Evolutionary conservation across 2,888 invertebrate genomes (phyloP).

Genomic region (Gasteruption jaculator): DNA sequence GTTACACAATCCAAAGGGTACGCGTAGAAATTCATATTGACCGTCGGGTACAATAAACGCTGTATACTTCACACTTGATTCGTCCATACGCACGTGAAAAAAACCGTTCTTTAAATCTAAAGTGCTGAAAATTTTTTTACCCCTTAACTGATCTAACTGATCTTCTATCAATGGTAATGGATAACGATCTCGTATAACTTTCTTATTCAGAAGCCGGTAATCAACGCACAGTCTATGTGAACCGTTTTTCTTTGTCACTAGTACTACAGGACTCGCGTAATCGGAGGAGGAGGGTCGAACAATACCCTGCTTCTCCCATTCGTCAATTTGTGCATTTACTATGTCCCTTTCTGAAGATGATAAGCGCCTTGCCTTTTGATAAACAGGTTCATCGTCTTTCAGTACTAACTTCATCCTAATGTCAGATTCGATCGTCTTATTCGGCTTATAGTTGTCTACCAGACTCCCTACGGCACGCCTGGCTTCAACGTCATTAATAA

Average conservation of each 20-base stretch:
- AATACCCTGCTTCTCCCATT: constrained; percentile 25
- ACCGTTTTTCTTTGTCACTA: constrained; percentile 26
- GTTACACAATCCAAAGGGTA: constrained; percentile 32
- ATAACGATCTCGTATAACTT: constrained; percentile 24
- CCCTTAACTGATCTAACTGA: constrained; percentile 21
- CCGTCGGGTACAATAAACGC: constrained; percentile 30
- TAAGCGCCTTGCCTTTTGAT: constrained; percentile 22
- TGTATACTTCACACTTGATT: constrained; percentile 29
- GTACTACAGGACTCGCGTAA: constrained; percentile 27
- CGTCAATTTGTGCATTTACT: constrained; percentile 23
- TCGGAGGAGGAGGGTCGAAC: constrained; percentile 23
- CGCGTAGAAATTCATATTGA: constrained; percentile 28
- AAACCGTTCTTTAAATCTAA: constrained; percentile 31
- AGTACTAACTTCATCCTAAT: constrained; percentile 24
- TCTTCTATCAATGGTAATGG: constrained; percentile 32
- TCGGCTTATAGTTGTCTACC: constrained; percentile 18
- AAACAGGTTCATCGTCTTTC: constrained; percentile 24
- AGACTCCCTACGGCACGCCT: neutral
- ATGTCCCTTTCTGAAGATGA: constrained; percentile 17
- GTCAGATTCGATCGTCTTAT: constrained; percentile 13
- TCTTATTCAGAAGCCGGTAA: constrained; percentile 26
- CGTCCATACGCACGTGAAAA: constrained; percentile 30
- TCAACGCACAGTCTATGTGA: constrained; percentile 26
- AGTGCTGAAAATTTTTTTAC: constrained; percentile 19
- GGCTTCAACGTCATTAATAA: neutral